Conservation (phyloP, 2,888 invertebrate genomes). For the Ochropacha duplaris region DNA sequence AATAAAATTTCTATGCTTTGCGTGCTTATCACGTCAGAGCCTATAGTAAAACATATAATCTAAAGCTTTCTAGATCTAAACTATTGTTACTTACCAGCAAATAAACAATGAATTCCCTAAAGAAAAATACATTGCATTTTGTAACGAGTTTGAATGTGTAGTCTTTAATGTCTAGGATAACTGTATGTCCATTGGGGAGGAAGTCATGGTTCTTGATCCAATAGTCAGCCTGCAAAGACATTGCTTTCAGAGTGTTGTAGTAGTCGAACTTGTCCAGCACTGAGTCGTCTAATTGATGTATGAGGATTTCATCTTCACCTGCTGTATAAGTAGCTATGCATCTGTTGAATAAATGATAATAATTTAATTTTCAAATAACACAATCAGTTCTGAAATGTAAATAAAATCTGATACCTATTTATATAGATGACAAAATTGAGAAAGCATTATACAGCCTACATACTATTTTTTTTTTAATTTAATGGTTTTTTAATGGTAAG, state of each 20-base stretch:
- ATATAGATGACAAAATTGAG: too few species aligned
- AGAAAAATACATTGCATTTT: constrained; percentile 61
- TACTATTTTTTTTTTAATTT: too few species aligned
- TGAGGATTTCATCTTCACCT: constrained; percentile 53
- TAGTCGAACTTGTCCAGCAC: constrained; percentile 54
- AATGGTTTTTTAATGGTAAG: too few species aligned
- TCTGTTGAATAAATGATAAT: constrained; percentile 39
- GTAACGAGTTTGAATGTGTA: constrained; percentile 55
- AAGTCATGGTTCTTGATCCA: constrained; percentile 48
- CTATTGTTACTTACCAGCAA: constrained; percentile 63
- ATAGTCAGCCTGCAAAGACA: constrained; percentile 53
- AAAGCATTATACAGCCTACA: too few species aligned
- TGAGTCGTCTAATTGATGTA: constrained; percentile 57
- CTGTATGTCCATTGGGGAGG: constrained; percentile 58
- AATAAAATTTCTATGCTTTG: too few species aligned
- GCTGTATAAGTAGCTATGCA: constrained; percentile 43
- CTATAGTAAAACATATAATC: too few species aligned
- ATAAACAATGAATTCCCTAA: constrained; percentile 59
- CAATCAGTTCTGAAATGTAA: too few species aligned
- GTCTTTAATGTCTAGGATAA: constrained; percentile 60
- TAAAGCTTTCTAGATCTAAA: not conserved
- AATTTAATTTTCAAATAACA: too few species aligned
- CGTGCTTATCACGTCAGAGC: too few species aligned
- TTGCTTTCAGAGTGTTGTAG: constrained; percentile 58
- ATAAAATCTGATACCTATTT: too few species aligned